Base-by-base conservation (phyloP, 2,797 vertebrate genomes). In the Rhinophrynus dorsalis region DNA sequence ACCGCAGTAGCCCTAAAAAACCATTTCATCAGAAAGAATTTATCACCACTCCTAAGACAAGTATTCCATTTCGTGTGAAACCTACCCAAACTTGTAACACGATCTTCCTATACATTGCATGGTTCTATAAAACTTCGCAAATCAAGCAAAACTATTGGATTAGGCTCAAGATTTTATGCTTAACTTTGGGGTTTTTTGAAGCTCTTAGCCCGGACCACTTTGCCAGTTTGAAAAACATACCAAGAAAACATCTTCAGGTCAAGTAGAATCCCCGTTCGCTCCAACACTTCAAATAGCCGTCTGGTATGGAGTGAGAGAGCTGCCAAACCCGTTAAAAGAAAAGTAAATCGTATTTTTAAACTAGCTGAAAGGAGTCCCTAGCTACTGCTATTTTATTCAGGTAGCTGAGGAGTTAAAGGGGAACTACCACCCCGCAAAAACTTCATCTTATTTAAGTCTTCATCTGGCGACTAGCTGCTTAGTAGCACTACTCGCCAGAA, bases 241-340 rank as follows among this genome's bases (percentile, higher is more conserved):
- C 21, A 47, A 63, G 24, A 33, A 44, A 47, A 62, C 12, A 56
- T 71, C 51, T 63, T 47, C 21, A 35, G 47, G 50, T 37, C 17
- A 15, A 21, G 42, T 48, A 50, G 15, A 59, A 47, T 17, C 15
- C 27, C 9, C 26, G 20, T 12, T 57, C 35, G 32, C 37, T 64
- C 32, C 38, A 30, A 64, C 60, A 50, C 52, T 57, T 55, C 44
- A 18, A 48, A 47, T 24, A 8, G 50, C n/a, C 2, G 68, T 72
- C 61, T 65, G 52, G 52, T 58, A 58, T 65, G 54, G 24, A 20
- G 7, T 11, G 2, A 1, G 11, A 5, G 15, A 20, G 35, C 32
- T 65, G 68, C 68, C 60, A 65, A 72, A 58, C 26, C 52, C 52
- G 40, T 72, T 56, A 64, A 51, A 55, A 21, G 29, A 55, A 27